Percentiles rank a stretch among this genome's conserved stretches.
Conservation (phyloP, 1,140 invertebrate species). For the Megalonaias nervosa region DNA sequence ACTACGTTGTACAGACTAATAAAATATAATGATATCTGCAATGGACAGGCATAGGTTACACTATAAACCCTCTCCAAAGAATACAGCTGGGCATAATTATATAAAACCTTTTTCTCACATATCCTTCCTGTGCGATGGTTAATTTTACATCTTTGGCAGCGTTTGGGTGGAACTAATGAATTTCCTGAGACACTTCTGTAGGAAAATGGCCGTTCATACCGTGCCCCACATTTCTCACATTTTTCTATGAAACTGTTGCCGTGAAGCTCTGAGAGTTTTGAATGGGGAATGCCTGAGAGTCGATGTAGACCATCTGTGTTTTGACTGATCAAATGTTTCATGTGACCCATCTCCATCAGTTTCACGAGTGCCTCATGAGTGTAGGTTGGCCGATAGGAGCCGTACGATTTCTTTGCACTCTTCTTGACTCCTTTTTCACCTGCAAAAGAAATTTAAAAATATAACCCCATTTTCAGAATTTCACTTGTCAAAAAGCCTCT, state of each 20-base stretch:
- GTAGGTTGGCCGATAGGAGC: slow-evolving; percentile 40
- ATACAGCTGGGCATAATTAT: too few relatives aligned
- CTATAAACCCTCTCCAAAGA: too few relatives aligned
- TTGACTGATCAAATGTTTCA: slow-evolving; percentile 71
- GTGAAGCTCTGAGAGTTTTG: slow-evolving; percentile 86
- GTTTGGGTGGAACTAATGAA: slow-evolving; percentile 30
- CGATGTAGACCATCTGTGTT: slow-evolving; percentile 94
- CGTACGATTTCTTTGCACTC: too few relatives aligned
- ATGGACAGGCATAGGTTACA: too few relatives aligned
- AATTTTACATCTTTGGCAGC: slow-evolving; percentile 38
- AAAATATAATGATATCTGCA: too few relatives aligned
- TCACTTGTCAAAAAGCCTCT: too few relatives aligned
- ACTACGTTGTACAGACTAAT: too few relatives aligned
- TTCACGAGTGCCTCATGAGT: slow-evolving; percentile 57
- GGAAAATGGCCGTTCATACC: slow-evolving; percentile 2
- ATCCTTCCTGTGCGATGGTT: slow-evolving; percentile 45
- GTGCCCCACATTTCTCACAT: slow-evolving; percentile 85
- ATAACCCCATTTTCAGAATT: too few relatives aligned
- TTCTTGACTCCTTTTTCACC: too few relatives aligned
- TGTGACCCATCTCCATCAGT: slow-evolving; percentile 44
- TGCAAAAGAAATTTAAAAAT: too few relatives aligned
- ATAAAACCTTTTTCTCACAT: slow-evolving; percentile 37
- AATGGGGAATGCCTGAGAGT: slow-evolving; percentile 85
- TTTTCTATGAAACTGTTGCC: slow-evolving; percentile 81
- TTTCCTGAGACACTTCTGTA: background rate